Conservation (phyloP, 2,888 invertebrate genomes). For the Flabesymbios commensalis region DNA sequence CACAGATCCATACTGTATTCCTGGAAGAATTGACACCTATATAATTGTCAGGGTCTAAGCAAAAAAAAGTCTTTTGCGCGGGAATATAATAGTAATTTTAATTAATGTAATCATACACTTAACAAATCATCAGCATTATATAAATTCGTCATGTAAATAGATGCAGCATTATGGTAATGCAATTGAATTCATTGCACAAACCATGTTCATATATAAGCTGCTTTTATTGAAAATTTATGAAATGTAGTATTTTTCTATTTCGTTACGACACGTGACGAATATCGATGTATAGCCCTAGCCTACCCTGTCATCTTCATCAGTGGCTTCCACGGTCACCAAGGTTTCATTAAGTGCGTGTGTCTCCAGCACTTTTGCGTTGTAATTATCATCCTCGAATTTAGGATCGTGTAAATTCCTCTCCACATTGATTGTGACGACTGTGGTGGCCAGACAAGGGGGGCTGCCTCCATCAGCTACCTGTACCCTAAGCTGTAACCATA, state of each 20-base stretch:
- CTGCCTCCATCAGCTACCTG: slow-evolving; percentile 28
- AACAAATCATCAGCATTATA: too few relatives aligned
- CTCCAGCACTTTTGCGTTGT: slow-evolving; percentile 89
- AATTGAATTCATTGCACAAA: not conserved
- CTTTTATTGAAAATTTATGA: not conserved
- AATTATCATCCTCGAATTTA: slow-evolving; percentile 78
- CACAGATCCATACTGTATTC: too few relatives aligned
- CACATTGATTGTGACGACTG: slow-evolving; percentile 43
- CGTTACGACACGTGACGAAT: too few relatives aligned
- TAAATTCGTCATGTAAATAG: too few relatives aligned
- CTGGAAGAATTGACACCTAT: too few relatives aligned
- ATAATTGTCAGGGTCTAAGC: too few relatives aligned
- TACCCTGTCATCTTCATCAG: slow-evolving; percentile 28
- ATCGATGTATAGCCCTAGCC: not conserved
- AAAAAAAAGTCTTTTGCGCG: too few relatives aligned
- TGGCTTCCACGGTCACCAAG: slow-evolving; percentile 27
- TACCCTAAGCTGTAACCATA: slow-evolving; percentile 28
- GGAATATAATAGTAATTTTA: too few relatives aligned
- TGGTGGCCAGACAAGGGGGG: slow-evolving; percentile 39
- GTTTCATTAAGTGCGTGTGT: slow-evolving; percentile 55
- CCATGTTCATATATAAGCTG: not conserved
- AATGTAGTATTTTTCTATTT: too few relatives aligned
- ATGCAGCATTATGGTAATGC: too few relatives aligned
- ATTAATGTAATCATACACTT: too few relatives aligned
- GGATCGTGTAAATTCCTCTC: slow-evolving; percentile 66